Conservation (phyloP, 2,113 vertebrate species). For the Gavialis gangeticus region DNA sequence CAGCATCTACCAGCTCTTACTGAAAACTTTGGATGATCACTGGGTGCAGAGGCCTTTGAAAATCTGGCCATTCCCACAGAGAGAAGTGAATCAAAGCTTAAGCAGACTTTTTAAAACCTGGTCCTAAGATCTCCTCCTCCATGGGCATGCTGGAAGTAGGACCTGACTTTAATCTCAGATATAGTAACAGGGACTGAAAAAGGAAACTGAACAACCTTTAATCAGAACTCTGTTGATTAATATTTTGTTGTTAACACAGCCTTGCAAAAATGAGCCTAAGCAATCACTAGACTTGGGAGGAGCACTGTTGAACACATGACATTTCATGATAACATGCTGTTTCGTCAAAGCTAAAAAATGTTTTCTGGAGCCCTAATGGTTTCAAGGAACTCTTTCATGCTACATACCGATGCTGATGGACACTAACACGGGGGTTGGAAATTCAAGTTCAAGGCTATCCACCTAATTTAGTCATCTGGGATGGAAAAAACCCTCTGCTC, state of each 20-base stretch:
- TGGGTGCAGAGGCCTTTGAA: neutral
- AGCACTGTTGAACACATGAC: neutral
- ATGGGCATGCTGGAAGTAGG: slow-evolving; percentile 7
- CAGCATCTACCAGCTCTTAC: slow-evolving; percentile 29
- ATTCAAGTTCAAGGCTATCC: neutral
- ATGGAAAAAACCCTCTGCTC: neutral
- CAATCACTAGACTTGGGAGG: neutral
- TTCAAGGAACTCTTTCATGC: neutral
- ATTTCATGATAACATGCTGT: slow-evolving; percentile 27
- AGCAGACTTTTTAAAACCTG: neutral
- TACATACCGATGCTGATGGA: neutral
- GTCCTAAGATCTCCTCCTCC: neutral
- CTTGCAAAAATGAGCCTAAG: neutral
- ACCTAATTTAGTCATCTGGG: neutral
- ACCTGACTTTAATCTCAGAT: slow-evolving; percentile 32
- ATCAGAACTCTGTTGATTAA: neutral
- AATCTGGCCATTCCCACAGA: neutral
- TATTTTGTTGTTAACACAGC: neutral
- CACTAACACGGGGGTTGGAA: neutral
- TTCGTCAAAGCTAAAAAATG: slow-evolving; percentile 2
- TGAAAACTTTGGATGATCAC: slow-evolving; percentile 7
- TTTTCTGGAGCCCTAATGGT: neutral
- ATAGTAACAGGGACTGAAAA: slow-evolving; percentile 3
- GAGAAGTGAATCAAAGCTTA: neutral
- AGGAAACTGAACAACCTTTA: neutral